Base-by-base conservation (phyloP, 2,888 invertebrate genomes). In the Sclerodermus sp. region DNA sequence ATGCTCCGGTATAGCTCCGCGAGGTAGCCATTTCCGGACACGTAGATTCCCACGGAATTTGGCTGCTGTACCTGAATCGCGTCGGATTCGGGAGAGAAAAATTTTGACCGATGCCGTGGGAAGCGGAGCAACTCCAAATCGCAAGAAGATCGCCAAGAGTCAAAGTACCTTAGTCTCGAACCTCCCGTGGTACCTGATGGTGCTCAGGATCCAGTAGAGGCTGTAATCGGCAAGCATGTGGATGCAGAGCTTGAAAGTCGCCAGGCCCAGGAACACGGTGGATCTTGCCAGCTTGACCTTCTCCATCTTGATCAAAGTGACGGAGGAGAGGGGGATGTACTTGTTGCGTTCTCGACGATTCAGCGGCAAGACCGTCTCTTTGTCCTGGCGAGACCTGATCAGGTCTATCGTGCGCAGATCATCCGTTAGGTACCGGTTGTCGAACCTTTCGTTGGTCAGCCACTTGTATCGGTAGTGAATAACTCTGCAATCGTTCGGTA, bases 181-280 rank as follows among this genome's bases (percentile, higher is more conserved):
- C 80, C 69, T 79, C 57, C 79, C 82, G 56, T 83, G 79, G 51
- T 72, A 67, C 41, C 79, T 67, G 15, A 84, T 79, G 41, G 80
- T 74, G 45, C 70, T 70, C 44, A 94, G 75, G n/a, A 93, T 80
- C 88, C 91, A 91, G 71, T 84, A 92, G 0, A 94, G 78, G 16
- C 87, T 84, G 72, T 89, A 91, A 76, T 95, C 94, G 1, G 87
- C 84, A 15, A 85, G 77, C 70, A 94, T 86, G 66, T 91, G 88
- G 40, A 88, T 85, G 18, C 84, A 76, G 12, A 93, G 79, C 71
- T 93, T 91, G 50, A 90, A 78, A 0, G 86, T 84, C 0, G 88
- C 84, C 13, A 88, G 79, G 0, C 82, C 65, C 72, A 92, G 81
- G 56, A 89, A 84, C 13, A 82, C 71, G 0, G 80, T 62, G 0